Evolutionary conservation across 2,113 vertebrate genomes (phyloP).

Genomic region (Nibea albiflora): DNA sequence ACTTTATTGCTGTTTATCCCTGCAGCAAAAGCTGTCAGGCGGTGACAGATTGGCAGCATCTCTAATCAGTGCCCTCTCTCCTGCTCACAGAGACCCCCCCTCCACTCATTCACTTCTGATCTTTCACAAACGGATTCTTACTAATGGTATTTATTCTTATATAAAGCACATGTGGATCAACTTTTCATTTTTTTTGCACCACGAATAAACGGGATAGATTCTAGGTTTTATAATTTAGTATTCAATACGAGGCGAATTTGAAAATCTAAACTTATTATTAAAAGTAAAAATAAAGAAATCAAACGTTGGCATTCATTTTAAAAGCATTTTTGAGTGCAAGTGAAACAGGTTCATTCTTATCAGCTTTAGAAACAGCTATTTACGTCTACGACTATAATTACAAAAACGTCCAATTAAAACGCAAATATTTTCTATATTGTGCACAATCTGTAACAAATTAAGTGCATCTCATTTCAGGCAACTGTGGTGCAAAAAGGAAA

Average conservation of each 20-base stretch:
- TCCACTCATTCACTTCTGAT: slow-evolving; percentile 64
- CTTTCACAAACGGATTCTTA: slow-evolving; percentile 49
- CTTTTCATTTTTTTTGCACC: not conserved
- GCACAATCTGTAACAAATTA: slow-evolving; percentile 17
- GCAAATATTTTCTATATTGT: slow-evolving; percentile 11
- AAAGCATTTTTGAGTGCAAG: not conserved
- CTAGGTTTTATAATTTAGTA: slow-evolving; percentile 2
- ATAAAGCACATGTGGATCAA: not conserved
- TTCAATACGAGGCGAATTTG: not conserved
- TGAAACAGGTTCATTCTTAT: not conserved
- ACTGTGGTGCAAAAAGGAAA: not conserved
- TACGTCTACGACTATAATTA: not conserved
- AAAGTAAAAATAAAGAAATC: not conserved
- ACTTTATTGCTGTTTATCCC: slow-evolving; percentile 83
- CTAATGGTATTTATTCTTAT: slow-evolving; percentile 42
- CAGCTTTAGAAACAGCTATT: not conserved
- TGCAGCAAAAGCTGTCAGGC: slow-evolving; percentile 78
- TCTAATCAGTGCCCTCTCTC: slow-evolving; percentile 74
- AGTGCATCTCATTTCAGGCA: not conserved
- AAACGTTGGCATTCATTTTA: not conserved
- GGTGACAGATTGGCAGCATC: slow-evolving; percentile 78
- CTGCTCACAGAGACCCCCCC: slow-evolving; percentile 55
- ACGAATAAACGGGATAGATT: not conserved
- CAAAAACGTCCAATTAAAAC: slow-evolving; percentile 11
- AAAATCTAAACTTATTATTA: not conserved